Evolutionary conservation across 2,888 invertebrate genomes (phyloP).

Genomic region (Tenthredo amoena): DNA sequence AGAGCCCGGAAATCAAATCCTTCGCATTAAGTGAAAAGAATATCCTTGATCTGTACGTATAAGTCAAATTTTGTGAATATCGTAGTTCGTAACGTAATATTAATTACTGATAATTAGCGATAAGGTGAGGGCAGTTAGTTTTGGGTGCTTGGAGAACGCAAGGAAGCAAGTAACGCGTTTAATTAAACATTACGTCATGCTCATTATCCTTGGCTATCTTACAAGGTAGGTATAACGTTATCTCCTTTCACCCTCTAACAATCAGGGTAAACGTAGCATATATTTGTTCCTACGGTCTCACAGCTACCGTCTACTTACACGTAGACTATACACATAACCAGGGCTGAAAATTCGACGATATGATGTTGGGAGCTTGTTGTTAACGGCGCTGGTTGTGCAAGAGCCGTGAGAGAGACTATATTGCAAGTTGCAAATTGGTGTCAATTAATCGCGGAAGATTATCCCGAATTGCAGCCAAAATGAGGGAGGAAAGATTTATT

Average conservation of each 20-base stretch:
- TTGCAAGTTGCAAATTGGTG: constrained; percentile 11
- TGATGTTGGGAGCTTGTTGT: constrained; percentile 14
- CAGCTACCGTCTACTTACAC: not conserved
- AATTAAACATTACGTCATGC: constrained; percentile 40
- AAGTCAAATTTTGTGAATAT: not conserved
- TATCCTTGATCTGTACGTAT: not conserved
- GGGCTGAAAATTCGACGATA: not conserved
- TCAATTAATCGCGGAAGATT: constrained; percentile 37
- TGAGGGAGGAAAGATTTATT: constrained; percentile 15
- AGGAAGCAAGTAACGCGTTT: constrained; percentile 29
- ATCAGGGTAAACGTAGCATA: constrained; percentile 28
- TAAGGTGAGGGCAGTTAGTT: constrained; percentile 29
- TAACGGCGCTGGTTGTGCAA: not conserved
- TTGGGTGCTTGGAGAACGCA: not conserved
- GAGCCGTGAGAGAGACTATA: not conserved
- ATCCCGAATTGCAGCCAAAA: constrained; percentile 1
- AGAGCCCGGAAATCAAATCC: not conserved
- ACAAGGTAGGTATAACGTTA: constrained; percentile 9
- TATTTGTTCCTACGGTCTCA: constrained; percentile 4
- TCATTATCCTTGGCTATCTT: constrained; percentile 43
- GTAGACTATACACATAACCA: not conserved
- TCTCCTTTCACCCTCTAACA: constrained; percentile 14
- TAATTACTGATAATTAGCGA: constrained; percentile 40
- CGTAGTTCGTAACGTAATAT: not conserved
- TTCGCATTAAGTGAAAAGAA: not conserved